Evolutionary conservation across 2,888 invertebrate species (phyloP).

Genomic region (Cephus pygmeus): DNA sequence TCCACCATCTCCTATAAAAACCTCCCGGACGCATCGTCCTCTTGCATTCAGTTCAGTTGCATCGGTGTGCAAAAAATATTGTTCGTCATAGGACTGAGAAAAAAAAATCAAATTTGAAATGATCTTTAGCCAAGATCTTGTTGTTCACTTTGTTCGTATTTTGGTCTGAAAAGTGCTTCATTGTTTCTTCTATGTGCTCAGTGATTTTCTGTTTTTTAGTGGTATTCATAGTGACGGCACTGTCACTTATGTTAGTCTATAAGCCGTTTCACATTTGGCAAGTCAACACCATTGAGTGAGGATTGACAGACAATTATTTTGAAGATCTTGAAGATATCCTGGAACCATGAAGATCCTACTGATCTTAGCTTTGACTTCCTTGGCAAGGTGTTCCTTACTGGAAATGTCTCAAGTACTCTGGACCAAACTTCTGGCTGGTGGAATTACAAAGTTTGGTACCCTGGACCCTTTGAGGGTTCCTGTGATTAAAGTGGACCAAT

Average conservation of each 20-base stretch:
- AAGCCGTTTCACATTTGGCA: conserved; percentile 52
- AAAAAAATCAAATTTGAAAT: not conserved
- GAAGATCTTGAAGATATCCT: not conserved
- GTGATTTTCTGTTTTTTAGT: conserved; percentile 42
- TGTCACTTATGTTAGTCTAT: conserved; percentile 43
- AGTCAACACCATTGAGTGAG: conserved; percentile 22
- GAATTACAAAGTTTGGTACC: conserved; percentile 46
- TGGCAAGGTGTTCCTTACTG: conserved; percentile 39
- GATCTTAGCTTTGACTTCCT: conserved; percentile 15
- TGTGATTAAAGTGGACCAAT: conserved; percentile 67
- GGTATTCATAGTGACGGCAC: conserved; percentile 39
- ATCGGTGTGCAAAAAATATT: conserved; percentile 16
- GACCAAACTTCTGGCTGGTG: conserved; percentile 53
- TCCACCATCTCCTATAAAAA: conserved; percentile 58
- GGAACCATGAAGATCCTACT: not conserved
- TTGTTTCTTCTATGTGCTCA: conserved; percentile 22
- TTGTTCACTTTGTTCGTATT: not conserved
- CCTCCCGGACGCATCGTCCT: conserved; percentile 37
- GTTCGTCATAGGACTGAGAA: not conserved
- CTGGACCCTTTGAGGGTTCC: conserved; percentile 59
- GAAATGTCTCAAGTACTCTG: conserved; percentile 59
- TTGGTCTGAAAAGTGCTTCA: not conserved
- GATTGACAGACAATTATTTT: not conserved
- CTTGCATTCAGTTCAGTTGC: conserved; percentile 42
- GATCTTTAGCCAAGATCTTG: not conserved